Base-by-base conservation (phyloP, 1,140 invertebrate species). In the Coptotermes formosanus region DNA sequence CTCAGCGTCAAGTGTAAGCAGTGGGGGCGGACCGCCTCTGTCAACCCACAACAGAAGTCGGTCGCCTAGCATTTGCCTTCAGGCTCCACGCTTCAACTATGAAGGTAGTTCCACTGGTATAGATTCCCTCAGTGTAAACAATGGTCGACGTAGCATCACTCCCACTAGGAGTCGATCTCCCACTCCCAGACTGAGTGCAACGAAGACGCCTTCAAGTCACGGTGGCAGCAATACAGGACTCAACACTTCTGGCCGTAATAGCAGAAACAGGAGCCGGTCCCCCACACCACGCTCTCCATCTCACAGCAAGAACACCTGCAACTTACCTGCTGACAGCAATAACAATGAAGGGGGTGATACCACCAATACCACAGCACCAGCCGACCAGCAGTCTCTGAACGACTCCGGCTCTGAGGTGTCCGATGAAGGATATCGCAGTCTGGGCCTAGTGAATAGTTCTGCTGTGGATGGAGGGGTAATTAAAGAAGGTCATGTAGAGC, bases 391-490 rank as follows among this genome's bases (percentile, higher is more conserved):
- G 32, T n/a, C 83, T 45, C 45, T 95, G 86, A 96, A 95, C 86
- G 96, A 97, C 90, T 96, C 96, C 88, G 95, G 96, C 7, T 97
- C 96, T 86, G 96, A 97, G 89, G 95, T 97, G 32, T 97, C 96
- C 81, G 96, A 97, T 90, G 96, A 97, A 89, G 96, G 96, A 9
- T 97, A 97, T 89, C 93, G 96, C 89, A 97, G 95, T 89, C 90
- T 96, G 87, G 85, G 85, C 4, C 32, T 64, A 8, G 64, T 85
- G 19, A 48, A 48, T 25, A 52, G 64, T 48, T 32, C 83, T 45
- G 44, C 83, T 45, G 43, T 52, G 52, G 83, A 52, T 52, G 45
- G 44, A 43, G 32, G 48, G 2, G 6, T 48, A 45, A 19, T 30
- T 45, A 45, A 45, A n/a, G 44, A 43, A 21, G 52, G 52, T 16